Base-by-base conservation (phyloP, 2,888 invertebrate species). In the Cephus pulcher region DNA sequence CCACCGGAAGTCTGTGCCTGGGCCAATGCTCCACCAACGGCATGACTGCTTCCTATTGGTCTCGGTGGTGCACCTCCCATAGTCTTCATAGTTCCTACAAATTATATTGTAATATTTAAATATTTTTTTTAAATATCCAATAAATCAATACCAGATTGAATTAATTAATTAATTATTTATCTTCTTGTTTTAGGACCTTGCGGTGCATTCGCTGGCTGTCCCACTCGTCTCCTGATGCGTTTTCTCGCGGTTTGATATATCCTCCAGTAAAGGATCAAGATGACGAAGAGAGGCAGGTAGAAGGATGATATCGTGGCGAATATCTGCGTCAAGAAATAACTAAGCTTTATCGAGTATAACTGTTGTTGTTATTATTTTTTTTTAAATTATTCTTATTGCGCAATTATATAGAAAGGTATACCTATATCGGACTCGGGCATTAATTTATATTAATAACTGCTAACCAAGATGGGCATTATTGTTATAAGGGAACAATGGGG, bases 301-400 rank as follows among this genome's bases (percentile, higher is more conserved):
- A 98, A 98, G 69, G 98, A 97, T 40, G 97, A 96, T 40, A 96
- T 95, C 0, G 98, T 98, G 56, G 97, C 97, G 89, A 97, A 98
- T 89, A 98, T 95, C 93, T 98, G 97, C 12, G 12, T 9, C 0
- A 56, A 23, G 23, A 56, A 56, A 23, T 23, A 23, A 56, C 0
- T 0, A 23, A 56, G 9, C 1, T 23, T 56, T 9, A 56, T 6
- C 0, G 4, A 56, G 15, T 23, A 23, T 9, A 56, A 1, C 12
- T 35, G 35, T 35, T 6, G 23, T 23, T 56, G 1, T 56, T 56
- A 2, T 56, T 56, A 23, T 23, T 40, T 12, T 37, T 37, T 12
- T 40, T 40, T 15, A 6, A 40, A 40, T 40, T 12, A 40, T 40
- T 40, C 15, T 40, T 23, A 6, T 40, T 6, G 6, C 15, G 12